Evolutionary conservation across 2,113 vertebrate species (phyloP).

Genomic region (Mesembrinibis cayennensis): DNA sequence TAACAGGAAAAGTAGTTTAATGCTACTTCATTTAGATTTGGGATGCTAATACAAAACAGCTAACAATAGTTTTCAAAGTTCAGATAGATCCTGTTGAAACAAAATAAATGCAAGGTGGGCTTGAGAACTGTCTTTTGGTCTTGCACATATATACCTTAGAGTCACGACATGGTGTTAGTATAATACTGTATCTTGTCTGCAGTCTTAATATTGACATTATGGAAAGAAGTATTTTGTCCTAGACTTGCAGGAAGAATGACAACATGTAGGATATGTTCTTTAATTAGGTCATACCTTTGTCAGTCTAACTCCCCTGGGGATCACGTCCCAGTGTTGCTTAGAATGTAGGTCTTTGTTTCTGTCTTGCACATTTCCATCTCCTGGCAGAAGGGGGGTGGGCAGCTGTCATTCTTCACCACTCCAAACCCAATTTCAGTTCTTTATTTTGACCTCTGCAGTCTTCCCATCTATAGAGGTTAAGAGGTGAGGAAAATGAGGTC

Average conservation of each 20-base stretch:
- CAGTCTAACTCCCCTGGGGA: background rate
- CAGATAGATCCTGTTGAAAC: background rate
- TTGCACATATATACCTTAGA: background rate
- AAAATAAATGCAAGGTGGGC: background rate
- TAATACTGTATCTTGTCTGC: background rate
- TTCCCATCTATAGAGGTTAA: background rate
- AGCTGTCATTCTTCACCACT: conserved; percentile 11
- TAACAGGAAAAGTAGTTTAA: background rate
- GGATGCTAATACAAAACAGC: background rate
- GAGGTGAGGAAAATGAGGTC: background rate
- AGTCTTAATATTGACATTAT: background rate
- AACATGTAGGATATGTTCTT: background rate
- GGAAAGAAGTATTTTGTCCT: background rate
- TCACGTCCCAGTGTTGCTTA: background rate
- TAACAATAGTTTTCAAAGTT: background rate
- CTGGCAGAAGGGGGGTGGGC: background rate
- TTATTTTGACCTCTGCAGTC: background rate
- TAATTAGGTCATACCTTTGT: conserved; percentile 45
- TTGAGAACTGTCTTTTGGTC: background rate
- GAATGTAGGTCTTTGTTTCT: background rate
- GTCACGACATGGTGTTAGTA: fast-evolving
- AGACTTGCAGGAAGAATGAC: background rate
- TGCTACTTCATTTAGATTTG: background rate
- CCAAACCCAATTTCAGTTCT: background rate
- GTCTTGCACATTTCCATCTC: background rate